A percentile compares a stretch with the other conserved stretches of the same genome.
phyloP scores from a whole-genome alignment of 2,113 vertebrate species.

The Hyperopisus bebe region DNA sequence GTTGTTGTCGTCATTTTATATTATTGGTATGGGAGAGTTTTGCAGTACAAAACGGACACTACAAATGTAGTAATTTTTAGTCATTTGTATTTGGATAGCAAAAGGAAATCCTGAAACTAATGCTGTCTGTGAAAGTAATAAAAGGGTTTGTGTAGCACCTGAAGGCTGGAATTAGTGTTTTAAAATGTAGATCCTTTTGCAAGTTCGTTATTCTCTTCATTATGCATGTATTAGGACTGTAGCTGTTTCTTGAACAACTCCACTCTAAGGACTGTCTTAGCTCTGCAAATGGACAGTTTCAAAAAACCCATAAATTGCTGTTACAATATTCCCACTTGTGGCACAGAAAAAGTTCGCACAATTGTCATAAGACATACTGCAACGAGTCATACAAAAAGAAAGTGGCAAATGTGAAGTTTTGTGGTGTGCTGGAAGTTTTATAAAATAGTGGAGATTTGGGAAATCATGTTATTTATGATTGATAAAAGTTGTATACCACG shows the following conservation, averaged over 20 bases:
- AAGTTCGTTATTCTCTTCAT: not conserved
- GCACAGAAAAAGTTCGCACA: not conserved
- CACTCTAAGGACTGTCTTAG: not conserved
- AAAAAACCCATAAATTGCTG: not conserved
- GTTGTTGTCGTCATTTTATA: too few species aligned
- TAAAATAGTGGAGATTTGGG: not conserved
- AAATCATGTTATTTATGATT: not conserved
- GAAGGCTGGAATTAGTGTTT: not conserved
- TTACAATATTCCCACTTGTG: not conserved
- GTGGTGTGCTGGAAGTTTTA: not conserved
- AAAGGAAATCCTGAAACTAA: not conserved
- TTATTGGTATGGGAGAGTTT: not conserved
- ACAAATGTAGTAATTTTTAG: not conserved
- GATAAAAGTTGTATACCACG: not conserved
- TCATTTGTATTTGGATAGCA: not conserved
- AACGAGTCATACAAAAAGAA: not conserved
- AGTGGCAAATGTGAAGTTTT: not conserved
- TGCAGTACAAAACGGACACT: not conserved
- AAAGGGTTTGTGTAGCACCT: not conserved
- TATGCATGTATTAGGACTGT: not conserved
- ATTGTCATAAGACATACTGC: not conserved
- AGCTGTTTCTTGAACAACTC: not conserved
- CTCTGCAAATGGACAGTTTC: not conserved
- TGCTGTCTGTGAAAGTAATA: not conserved
- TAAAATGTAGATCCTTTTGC: not conserved